Conservation (phyloP, 2,888 invertebrate genomes). For the Drosophila kambysellisi region DNA sequence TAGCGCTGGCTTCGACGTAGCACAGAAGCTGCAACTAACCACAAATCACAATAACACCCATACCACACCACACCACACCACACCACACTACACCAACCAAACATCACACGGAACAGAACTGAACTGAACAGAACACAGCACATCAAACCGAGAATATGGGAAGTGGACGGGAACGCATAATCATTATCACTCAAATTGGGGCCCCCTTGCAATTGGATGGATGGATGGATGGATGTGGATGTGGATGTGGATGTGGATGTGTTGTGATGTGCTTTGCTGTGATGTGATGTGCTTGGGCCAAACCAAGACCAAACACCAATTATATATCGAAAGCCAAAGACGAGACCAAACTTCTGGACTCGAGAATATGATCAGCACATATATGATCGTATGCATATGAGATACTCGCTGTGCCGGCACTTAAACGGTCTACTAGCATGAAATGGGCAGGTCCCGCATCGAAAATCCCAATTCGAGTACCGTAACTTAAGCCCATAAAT, state of each 20-base stretch:
- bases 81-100: constrained; percentile 26
- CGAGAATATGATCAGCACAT: constrained; percentile 41
- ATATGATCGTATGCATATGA: constrained; percentile 57
- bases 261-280: background rate
- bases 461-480: constrained; percentile 64
- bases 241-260: constrained; percentile 1
- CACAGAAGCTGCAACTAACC: constrained; percentile 79
- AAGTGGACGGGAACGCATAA: constrained; percentile 68
- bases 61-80: constrained; percentile 42
- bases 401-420: constrained; percentile 33
- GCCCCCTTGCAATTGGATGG: constrained; percentile 53
- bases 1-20: constrained; percentile 75
- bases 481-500: constrained; percentile 68
- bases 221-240: constrained; percentile 11
- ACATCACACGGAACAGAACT: constrained; percentile 6
- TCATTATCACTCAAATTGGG: constrained; percentile 77
- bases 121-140: background rate
- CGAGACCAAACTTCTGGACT: constrained; percentile 19
- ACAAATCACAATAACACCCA: constrained; percentile 75
- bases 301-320: constrained; percentile 48
- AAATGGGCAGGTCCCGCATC: constrained; percentile 53
- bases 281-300: background rate
- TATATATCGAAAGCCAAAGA: constrained; percentile 55
- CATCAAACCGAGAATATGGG: constrained; percentile 48
- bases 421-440: constrained; percentile 72